A percentile compares a stretch with the other conserved stretches of the same genome.
Conservation (phyloP, 2,113 vertebrate genomes). For the Microtus ochrogaster region DNA sequence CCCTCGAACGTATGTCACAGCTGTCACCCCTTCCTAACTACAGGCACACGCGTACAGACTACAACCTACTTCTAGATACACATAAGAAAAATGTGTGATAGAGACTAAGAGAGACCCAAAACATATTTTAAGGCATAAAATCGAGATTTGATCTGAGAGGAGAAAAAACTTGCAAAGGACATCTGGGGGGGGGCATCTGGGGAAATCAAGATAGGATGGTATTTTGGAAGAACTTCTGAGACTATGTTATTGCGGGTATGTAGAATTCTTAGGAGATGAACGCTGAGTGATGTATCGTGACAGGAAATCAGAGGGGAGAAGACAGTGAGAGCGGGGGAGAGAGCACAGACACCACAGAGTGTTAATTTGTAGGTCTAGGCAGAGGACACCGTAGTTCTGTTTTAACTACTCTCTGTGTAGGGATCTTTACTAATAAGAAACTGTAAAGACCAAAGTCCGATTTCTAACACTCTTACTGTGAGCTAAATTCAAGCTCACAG, state of each 20-base stretch:
- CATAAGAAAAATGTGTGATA: neutral
- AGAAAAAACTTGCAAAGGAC: slow-evolving; percentile 6
- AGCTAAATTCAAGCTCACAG: neutral
- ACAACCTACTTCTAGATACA: slow-evolving; percentile 18
- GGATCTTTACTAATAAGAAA: neutral
- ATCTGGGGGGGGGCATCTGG: neutral
- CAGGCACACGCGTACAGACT: neutral
- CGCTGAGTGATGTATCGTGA: neutral
- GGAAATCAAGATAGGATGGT: neutral
- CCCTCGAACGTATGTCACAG: neutral
- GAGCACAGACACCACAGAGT: neutral
- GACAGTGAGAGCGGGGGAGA: neutral
- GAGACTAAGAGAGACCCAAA: slow-evolving; percentile 1
- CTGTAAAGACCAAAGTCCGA: neutral
- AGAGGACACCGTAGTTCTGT: neutral
- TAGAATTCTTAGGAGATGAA: slow-evolving; percentile 4
- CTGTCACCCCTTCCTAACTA: neutral
- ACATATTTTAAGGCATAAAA: neutral
- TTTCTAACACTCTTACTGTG: neutral
- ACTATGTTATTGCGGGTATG: neutral
- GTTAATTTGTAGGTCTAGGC: neutral
- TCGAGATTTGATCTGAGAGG: neutral
- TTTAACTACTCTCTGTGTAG: neutral
- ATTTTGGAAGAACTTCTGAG: slow-evolving; percentile 14
- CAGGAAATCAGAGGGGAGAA: neutral